Conservation (phyloP, 2,888 invertebrate genomes). For the Corbicula japonica region DNA sequence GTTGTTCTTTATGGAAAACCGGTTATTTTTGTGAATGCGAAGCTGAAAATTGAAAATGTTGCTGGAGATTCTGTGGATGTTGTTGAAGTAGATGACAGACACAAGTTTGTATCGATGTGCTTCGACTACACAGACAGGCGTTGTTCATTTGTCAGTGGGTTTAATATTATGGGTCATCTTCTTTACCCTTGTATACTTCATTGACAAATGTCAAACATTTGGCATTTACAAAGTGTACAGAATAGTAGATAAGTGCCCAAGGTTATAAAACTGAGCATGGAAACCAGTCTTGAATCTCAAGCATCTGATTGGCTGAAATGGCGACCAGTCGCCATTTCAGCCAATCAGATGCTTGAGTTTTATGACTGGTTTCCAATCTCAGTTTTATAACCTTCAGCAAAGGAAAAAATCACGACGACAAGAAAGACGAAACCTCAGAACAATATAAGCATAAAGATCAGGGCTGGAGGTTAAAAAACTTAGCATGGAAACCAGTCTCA, state of each 20-base stretch:
- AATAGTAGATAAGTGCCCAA: too few relatives aligned
- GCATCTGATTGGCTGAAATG: too few relatives aligned
- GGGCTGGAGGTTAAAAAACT: too few relatives aligned
- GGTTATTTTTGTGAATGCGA: slow-evolving; percentile 65
- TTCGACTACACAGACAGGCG: slow-evolving; percentile 18
- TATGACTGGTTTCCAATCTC: too few relatives aligned
- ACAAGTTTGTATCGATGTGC: slow-evolving; percentile 17
- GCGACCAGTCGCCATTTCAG: too few relatives aligned
- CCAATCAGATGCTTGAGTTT: too few relatives aligned
- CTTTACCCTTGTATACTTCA: not conserved
- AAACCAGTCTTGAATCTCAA: too few relatives aligned
- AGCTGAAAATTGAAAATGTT: slow-evolving; percentile 49
- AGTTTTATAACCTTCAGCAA: too few relatives aligned
- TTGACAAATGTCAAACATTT: not conserved
- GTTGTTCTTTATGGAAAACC: slow-evolving; percentile 72
- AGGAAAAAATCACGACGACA: not conserved
- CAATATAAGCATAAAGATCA: not conserved
- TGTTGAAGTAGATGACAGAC: slow-evolving; percentile 21
- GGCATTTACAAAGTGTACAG: not conserved
- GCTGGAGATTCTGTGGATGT: slow-evolving; percentile 37
- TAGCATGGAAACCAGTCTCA: too few relatives aligned
- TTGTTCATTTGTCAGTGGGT: slow-evolving; percentile 42
- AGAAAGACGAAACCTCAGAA: not conserved
- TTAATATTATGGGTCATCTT: not conserved
- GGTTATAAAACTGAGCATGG: too few relatives aligned